phyloP scores from a whole-genome alignment of 2,797 vertebrate species.

The Steatocranus sp. region DNA sequence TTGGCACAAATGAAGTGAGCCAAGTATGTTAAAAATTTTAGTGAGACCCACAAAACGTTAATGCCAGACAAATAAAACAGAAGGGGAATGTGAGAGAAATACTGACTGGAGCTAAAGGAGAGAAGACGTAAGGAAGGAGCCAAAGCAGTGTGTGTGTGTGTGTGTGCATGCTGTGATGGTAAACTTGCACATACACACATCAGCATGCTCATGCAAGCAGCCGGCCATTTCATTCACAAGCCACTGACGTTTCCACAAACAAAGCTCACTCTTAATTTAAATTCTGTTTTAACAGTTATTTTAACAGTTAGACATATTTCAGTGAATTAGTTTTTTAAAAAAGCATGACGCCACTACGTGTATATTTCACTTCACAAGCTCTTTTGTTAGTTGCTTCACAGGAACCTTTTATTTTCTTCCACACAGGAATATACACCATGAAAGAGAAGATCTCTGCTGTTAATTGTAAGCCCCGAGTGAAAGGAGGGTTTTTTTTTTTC shows the following conservation, averaged over 20 bases:
- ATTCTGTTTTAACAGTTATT: background rate
- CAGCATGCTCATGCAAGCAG: background rate
- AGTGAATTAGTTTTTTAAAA: background rate
- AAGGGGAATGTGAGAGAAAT: slow-evolving; percentile 32
- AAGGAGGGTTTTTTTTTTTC: slow-evolving; percentile 8
- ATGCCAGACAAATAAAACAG: slow-evolving; percentile 51
- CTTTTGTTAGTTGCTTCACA: slow-evolving; percentile 1
- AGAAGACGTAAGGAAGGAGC: background rate
- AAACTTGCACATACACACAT: background rate
- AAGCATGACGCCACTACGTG: background rate
- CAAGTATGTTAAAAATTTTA: slow-evolving; percentile 41
- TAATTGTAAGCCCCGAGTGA: slow-evolving; percentile 37
- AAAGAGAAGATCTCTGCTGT: slow-evolving; percentile 43
- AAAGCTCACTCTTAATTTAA: slow-evolving; percentile 5
- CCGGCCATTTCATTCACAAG: background rate
- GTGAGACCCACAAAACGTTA: slow-evolving; percentile 28
- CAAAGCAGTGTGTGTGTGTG: background rate
- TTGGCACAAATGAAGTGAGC: slow-evolving; percentile 48
- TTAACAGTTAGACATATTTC: background rate
- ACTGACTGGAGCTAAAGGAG: slow-evolving; percentile 23
- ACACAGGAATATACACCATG: slow-evolving; percentile 3
- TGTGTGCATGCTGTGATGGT: background rate
- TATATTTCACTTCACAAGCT: slow-evolving; percentile 1
- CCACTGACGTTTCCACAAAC: slow-evolving; percentile 9
- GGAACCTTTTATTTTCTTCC: slow-evolving; percentile 1